A percentile compares a stretch with the other conserved stretches of the same genome.
Evolutionary conservation across 2,888 invertebrate genomes (phyloP).

Genomic region (Aporophyla lueneburgensis): DNA sequence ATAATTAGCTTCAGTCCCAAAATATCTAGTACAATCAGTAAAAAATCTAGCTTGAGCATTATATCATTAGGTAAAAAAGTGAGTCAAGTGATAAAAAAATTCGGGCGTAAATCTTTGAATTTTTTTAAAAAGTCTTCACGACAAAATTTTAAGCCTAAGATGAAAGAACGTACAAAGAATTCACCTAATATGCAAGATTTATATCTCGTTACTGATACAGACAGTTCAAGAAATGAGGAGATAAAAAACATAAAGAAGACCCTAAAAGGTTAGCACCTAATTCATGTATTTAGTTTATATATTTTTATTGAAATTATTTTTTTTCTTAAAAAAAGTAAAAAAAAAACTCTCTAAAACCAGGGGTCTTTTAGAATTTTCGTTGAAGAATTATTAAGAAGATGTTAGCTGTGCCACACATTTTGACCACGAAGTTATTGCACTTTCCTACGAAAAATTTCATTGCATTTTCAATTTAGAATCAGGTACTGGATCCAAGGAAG

Average conservation of each 20-base stretch:
- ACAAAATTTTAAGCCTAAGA: background rate
- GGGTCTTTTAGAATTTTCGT: too few species aligned
- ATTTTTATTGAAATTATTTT: background rate
- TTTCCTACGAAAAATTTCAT: too few species aligned
- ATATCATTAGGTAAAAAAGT: slow-evolving; percentile 32
- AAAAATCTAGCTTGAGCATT: slow-evolving; percentile 10
- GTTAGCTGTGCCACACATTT: too few species aligned
- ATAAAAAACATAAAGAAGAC: slow-evolving; percentile 21
- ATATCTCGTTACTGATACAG: slow-evolving; percentile 6
- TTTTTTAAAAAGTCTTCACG: slow-evolving; percentile 31
- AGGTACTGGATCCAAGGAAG: too few species aligned
- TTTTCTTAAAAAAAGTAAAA: too few species aligned
- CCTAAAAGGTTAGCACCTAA: slow-evolving; percentile 30
- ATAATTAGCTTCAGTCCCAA: background rate
- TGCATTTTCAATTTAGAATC: too few species aligned
- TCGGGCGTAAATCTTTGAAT: slow-evolving; percentile 29
- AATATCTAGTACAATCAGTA: background rate
- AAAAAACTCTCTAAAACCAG: too few species aligned
- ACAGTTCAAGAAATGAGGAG: background rate
- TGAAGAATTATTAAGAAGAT: too few species aligned
- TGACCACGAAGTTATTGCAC: too few species aligned
- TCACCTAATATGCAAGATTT: slow-evolving; percentile 13
- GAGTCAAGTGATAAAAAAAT: slow-evolving; percentile 6
- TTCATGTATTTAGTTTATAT: background rate
- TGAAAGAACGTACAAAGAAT: background rate